Percentiles rank a stretch among this genome's conserved stretches.
These are phyloP conservation scores for Diplodus puntazzo DNA, from an alignment of 2,797 vertebrate genomes.

Conservation along the genomic window DNA sequence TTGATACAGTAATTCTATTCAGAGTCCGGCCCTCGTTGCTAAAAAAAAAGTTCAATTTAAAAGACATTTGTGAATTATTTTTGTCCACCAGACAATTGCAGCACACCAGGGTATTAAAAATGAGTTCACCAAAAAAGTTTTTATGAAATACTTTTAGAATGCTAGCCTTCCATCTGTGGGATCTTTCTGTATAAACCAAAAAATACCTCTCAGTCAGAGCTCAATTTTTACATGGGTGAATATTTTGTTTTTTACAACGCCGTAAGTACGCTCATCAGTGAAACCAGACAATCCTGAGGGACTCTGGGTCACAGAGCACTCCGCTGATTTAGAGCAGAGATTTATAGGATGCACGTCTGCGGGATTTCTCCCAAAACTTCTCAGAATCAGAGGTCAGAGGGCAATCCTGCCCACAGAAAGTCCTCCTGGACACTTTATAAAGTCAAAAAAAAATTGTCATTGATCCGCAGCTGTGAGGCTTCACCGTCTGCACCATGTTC, in stretches of 20 bases:
- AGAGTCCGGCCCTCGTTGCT: not conserved
- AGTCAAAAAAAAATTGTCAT: conserved; percentile 44
- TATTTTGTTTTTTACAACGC: not conserved
- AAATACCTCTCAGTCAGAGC: not conserved
- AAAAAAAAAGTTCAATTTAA: not conserved
- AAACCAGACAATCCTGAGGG: conserved; percentile 8
- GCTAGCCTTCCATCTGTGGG: not conserved
- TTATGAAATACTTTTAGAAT: not conserved
- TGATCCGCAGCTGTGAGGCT: conserved; percentile 58
- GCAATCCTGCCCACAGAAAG: not conserved
- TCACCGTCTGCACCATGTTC: conserved; percentile 82
- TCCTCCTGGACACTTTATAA: conserved; percentile 17
- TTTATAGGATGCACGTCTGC: conserved; percentile 7
- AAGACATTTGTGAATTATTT: not conserved
- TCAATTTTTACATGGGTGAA: not conserved
- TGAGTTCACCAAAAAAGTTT: not conserved
- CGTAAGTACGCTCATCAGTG: conserved; percentile 13
- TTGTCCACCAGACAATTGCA: not conserved
- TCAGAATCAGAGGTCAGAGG: conserved; percentile 15
- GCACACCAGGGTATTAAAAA: not conserved
- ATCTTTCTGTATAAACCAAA: not conserved
- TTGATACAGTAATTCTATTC: not conserved
- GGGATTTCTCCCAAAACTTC: conserved; percentile 3
- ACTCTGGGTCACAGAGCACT: conserved; percentile 10
- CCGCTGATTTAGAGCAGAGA: conserved; percentile 7